Evolutionary conservation across 2,113 vertebrate species (phyloP).

Genomic region (Ivindomyrus marchei): DNA sequence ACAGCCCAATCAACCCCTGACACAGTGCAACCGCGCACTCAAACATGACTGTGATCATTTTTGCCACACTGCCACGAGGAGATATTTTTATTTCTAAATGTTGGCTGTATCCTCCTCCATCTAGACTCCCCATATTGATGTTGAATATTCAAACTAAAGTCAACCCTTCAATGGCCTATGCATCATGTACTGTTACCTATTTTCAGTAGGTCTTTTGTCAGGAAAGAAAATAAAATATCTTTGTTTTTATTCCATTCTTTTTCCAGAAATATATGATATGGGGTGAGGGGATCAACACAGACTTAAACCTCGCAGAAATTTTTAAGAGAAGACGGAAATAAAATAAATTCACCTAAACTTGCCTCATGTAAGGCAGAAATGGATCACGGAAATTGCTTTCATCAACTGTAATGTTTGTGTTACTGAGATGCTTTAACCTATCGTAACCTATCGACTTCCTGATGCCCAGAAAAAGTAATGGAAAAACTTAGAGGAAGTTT

Average conservation of each 20-base stretch:
- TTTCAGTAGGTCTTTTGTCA: not conserved
- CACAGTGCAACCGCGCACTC: not conserved
- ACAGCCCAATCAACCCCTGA: not conserved
- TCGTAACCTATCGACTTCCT: not conserved
- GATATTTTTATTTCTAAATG: not conserved
- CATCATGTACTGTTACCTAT: not conserved
- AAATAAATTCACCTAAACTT: slow-evolving; percentile 4
- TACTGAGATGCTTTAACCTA: not conserved
- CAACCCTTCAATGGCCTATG: not conserved
- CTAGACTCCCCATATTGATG: not conserved
- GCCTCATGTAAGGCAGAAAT: not conserved
- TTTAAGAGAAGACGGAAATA: not conserved
- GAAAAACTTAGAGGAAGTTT: not conserved
- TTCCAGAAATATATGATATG: not conserved
- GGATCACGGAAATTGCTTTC: not conserved
- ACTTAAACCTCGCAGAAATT: not conserved
- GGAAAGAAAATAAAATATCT: not conserved
- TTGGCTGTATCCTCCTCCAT: not conserved
- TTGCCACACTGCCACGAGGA: not conserved
- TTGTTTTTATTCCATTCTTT: not conserved
- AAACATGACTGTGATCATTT: not conserved
- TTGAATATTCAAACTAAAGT: not conserved
- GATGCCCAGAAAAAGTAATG: not conserved
- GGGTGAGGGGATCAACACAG: not conserved
- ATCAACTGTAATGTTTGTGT: not conserved